Conservation (phyloP, 2,797 vertebrate genomes). For the Chaenodraco wilsoni region DNA sequence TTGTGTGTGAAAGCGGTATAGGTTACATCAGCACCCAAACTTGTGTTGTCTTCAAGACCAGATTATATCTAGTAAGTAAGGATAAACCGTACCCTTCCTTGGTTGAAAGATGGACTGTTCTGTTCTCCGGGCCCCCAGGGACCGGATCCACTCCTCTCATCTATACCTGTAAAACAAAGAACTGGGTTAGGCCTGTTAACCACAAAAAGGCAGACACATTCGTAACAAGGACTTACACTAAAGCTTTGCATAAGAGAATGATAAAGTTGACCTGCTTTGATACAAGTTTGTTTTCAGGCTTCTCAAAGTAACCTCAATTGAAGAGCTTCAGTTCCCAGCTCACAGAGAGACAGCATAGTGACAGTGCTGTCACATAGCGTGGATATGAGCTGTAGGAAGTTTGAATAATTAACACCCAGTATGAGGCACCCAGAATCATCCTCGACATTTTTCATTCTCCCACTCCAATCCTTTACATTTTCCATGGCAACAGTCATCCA, state of each 20-base stretch:
- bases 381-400: constrained; percentile 80
- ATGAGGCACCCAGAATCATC: constrained; percentile 76
- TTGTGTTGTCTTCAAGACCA: constrained; percentile 2
- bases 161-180: constrained; percentile 85
- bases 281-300: constrained; percentile 50
- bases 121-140: constrained; percentile 91
- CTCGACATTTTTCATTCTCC: constrained; percentile 74
- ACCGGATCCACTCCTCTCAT: constrained; percentile 89
- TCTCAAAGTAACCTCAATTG: constrained; percentile 52
- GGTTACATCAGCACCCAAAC: background rate
- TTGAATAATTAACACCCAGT: constrained; percentile 84
- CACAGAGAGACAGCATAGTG: constrained; percentile 66
- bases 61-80: constrained; percentile 1
- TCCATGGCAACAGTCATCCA: constrained; percentile 78
- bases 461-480: constrained; percentile 73
- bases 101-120: constrained; percentile 90
- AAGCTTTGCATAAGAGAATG: constrained; percentile 39
- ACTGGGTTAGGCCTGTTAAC: constrained; percentile 42
- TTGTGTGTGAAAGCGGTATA: background rate
- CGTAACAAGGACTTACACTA: constrained; percentile 11
- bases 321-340: constrained; percentile 64
- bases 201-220: constrained; percentile 18
- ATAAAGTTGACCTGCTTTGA: constrained; percentile 63
- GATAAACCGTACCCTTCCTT: constrained; percentile 87
- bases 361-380: constrained; percentile 74